Evolutionary conservation across 2,797 vertebrate species (phyloP), one percentile per base, ranked within the genome.

Genomic region (Hirundo rustica): DNA sequence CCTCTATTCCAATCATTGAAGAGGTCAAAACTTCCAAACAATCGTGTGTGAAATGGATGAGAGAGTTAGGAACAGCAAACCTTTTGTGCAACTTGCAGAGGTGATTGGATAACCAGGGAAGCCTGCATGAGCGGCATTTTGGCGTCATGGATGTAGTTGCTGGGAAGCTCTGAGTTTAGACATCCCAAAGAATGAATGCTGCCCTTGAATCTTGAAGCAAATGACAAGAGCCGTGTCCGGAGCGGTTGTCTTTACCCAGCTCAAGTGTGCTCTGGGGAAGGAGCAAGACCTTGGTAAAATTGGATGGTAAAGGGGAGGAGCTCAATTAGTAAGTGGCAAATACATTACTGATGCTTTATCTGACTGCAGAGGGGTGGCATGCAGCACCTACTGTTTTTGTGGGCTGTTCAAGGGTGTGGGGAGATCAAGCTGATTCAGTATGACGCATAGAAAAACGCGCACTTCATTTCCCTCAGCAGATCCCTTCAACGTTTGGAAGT

Each of bases 321-420:
- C 57, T 83, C 57, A 79, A n/a, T 93, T 93, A 84, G 25, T 57
- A 55, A 83, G 65, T 76, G 74, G 91, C 61, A 77, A 85, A 57
- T 91, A 70, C 13, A 70, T 94, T 87, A 42, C 54, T 34, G 61
- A 53, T 77, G 51, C 45, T 73, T 87, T 94, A 94, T 95, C 93
- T 94, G 84, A 92, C 83, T 91, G 86, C 84, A 79, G 86, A 94
- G 85, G 45, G 93, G 92, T 95, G 91, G 91, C 79, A 93, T 75
- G 94, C 78, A 83, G 91, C 58, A 92, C 76, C 92, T 78, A 67
- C 88, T 89, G 48, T 96, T 93, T 79, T 92, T 94, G 92, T 95
- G 94, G 95, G 84, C 60, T 90, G 78, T 93, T 92, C 16, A 10
- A 95, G 95, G 95, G 95, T 96, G 96, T 95, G 95, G 94, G 93